Evolutionary conservation across 2,888 invertebrate genomes (phyloP), one percentile per base, ranked within the genome.

Genomic region (Agapetus fuscipes): DNA sequence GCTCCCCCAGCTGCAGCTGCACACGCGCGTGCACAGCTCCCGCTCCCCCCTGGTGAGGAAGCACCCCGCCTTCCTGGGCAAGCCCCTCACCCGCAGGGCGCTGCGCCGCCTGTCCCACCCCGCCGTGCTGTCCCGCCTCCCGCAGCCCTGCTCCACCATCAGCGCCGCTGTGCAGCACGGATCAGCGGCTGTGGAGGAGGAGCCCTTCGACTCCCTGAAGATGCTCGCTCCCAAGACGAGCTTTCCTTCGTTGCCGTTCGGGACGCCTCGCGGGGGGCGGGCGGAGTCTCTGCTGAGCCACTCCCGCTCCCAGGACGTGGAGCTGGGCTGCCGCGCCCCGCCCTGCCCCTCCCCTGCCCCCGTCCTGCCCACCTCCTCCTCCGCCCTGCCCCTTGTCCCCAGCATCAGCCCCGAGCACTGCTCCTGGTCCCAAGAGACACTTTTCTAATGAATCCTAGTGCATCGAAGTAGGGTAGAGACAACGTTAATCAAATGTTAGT

Each of bases 401-500:
- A 39, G 56, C 52, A 51, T 58, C 37, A 58, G 60, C 38, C 57
- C 56, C 50, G 64, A 64, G 52, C 61, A 63, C 49, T 59, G 60
- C 43, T 73, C 76, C 48, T 81, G 81, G 74, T 81, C 83, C 49
- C 80, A 81, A 56, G 85, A 85, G 71, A 85, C 85, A 55, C 73
- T 85, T 56, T 85, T 85, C 73, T 85, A 81, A 69, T 51, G 41
- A 39, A 17, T 26, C 30, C 39, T 38, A 40, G 45, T 48, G 47
- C 47, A 47, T 48, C 48, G 48, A 44, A 46, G 20, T 43, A 39
- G 39, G 25, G 30, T 41, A 36, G 34, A 17, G 39, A 17, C 26
- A 38, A 31, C 35, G 42, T 39, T 37, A 14, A 33, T 31, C 17
- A 30, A 37, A 31, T 36, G 39, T 42, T 41, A 42, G 39, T 39